These are phyloP conservation scores for Drosophila repleta DNA, from an alignment of 1,140 invertebrate species.

Conservation along the genomic window DNA sequence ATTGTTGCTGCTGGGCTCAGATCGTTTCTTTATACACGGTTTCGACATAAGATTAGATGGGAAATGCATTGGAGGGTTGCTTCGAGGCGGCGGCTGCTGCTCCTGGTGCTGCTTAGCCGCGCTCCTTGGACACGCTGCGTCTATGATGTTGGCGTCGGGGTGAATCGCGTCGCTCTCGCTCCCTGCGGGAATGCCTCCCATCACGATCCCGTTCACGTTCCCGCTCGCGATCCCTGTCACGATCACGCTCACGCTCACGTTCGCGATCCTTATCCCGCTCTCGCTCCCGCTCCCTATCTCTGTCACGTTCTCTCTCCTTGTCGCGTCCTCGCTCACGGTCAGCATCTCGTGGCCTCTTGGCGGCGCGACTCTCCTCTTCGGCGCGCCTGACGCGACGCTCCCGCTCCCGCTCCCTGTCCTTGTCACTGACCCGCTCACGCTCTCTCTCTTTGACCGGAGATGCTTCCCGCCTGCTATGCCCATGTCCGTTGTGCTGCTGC, in stretches of 20 bases:
- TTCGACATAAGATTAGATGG: constrained; percentile 32
- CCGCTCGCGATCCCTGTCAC: constrained; percentile 10
- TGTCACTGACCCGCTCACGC: constrained; percentile 9
- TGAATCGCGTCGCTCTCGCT: constrained; percentile 38
- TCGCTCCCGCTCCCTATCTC: constrained; percentile 6
- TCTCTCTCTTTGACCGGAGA: constrained; percentile 20
- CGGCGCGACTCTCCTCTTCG: constrained; percentile 10
- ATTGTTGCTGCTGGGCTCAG: constrained; percentile 50
- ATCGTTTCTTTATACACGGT: constrained; percentile 63
- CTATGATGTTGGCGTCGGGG: constrained; percentile 45
- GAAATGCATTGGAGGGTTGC: constrained; percentile 19
- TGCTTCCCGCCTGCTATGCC: constrained; percentile 10
- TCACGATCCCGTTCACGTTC: constrained; percentile 24
- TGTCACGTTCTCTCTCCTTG: constrained; percentile 36
- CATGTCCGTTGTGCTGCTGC: constrained; percentile 54
- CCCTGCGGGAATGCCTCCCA: constrained; percentile 29
- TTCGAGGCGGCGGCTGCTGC: constrained; percentile 13
- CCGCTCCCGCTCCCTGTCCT: constrained; percentile 21
- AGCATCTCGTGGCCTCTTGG: neutral
- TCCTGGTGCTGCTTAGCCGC: constrained; percentile 38
- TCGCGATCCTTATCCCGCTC: constrained; percentile 9
- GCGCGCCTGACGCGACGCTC: constrained; percentile 16
- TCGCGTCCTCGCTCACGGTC: constrained; percentile 23
- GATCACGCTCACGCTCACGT: neutral
- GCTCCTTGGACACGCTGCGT: constrained; percentile 71